Evolutionary conservation across 2,113 vertebrate species (phyloP).

Genomic region (Sapayoa aenigma): DNA sequence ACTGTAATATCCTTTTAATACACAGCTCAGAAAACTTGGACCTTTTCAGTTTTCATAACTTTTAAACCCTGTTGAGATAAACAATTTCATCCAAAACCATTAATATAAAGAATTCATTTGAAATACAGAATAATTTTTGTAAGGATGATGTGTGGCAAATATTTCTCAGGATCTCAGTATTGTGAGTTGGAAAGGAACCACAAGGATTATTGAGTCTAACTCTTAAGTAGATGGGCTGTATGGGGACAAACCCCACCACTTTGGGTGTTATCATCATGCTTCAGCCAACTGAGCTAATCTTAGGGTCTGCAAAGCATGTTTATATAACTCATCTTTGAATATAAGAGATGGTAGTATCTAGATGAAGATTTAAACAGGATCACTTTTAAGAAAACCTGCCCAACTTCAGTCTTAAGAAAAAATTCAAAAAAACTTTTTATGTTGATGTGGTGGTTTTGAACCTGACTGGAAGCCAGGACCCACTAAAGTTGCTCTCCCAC

Average conservation of each 20-base stretch:
- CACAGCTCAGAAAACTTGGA: background rate
- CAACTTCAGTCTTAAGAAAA: background rate
- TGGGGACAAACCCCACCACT: background rate
- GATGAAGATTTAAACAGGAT: background rate
- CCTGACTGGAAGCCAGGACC: too few relatives aligned
- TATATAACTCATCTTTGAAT: background rate
- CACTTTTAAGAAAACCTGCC: background rate
- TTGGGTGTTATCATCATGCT: background rate
- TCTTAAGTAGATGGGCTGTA: background rate
- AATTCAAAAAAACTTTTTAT: accelerated
- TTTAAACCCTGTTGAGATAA: background rate
- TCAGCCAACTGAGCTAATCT: background rate
- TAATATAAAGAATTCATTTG: background rate
- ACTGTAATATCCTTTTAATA: background rate
- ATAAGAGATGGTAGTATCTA: background rate
- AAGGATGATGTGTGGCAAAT: background rate
- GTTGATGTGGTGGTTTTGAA: too few relatives aligned
- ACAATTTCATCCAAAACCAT: background rate
- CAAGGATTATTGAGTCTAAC: background rate
- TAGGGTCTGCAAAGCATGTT: background rate
- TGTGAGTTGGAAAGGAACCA: background rate
- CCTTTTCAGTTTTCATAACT: background rate
- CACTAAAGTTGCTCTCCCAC: too few relatives aligned
- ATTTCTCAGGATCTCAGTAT: background rate
- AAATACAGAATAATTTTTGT: background rate